These are phyloP conservation scores for Mactromeris polynyma DNA, from an alignment of 2,888 invertebrate species.

Conservation along the genomic window DNA sequence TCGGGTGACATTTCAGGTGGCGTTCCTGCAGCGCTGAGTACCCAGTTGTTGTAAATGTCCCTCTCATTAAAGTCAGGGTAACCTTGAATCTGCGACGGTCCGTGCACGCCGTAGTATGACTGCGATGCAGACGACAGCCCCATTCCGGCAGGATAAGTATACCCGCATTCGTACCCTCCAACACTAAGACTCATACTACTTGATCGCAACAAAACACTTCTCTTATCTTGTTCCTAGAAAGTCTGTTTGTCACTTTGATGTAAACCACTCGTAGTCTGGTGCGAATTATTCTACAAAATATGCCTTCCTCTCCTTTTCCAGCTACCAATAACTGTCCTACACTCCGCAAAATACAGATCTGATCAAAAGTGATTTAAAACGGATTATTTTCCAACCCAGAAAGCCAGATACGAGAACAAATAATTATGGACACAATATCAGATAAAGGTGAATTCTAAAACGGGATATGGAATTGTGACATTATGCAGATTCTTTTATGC, in stretches of 20 bases:
- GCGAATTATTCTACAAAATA: slow-evolving; percentile 47
- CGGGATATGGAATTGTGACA: slow-evolving; percentile 52
- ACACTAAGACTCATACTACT: slow-evolving; percentile 82
- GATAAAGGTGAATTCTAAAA: slow-evolving; percentile 60
- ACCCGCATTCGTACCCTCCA: slow-evolving; percentile 81
- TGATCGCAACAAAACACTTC: slow-evolving; percentile 21
- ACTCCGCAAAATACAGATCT: slow-evolving; percentile 45
- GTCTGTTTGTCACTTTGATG: slow-evolving; percentile 71
- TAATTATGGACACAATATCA: slow-evolving; percentile 67
- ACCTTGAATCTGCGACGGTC: slow-evolving; percentile 76
- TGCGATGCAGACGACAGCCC: slow-evolving; percentile 60
- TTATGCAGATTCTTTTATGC: slow-evolving; percentile 69
- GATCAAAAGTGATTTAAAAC: slow-evolving; percentile 70
- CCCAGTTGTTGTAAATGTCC: slow-evolving; percentile 81
- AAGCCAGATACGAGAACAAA: slow-evolving; percentile 57
- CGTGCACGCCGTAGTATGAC: slow-evolving; percentile 69
- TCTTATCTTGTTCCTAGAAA: slow-evolving; percentile 64
- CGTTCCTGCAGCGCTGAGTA: slow-evolving; percentile 71
- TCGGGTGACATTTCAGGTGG: slow-evolving; percentile 77
- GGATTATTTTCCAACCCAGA: slow-evolving; percentile 65
- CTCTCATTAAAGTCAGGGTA: slow-evolving; percentile 76
- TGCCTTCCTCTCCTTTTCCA: slow-evolving; percentile 50
- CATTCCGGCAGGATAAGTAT: slow-evolving; percentile 80
- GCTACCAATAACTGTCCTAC: slow-evolving; percentile 41
- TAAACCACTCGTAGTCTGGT: slow-evolving; percentile 59